Evolutionary conservation across 1,140 invertebrate genomes (phyloP), one percentile per base, ranked within the genome.

Genomic region (Dicyema japonicum): DNA sequence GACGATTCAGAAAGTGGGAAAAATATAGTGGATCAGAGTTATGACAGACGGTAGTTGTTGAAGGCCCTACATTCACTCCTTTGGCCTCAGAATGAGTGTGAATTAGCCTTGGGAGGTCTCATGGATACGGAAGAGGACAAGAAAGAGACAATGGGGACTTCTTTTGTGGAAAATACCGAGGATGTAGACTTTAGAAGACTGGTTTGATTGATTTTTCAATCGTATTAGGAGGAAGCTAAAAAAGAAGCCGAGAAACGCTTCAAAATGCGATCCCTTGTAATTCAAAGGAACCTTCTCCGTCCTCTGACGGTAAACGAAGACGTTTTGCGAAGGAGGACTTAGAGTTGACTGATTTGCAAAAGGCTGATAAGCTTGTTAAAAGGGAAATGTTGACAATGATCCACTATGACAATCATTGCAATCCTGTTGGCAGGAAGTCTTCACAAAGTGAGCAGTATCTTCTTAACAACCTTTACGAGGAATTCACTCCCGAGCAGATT

Each of bases 311-410:
- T 57, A 16, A 85, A 82, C 49, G 61, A 61, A 24, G 61, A 65
- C 33, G 66, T 80, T 24, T 47, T 76, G 19, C 52, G 71, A 30
- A n/a, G n/a, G n/a, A n/a, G 21, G 65, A 66, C 33, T 57, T 66
- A 17, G 61, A 64, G 15, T 58, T 80, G 3, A 71, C 64, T 11
- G 69, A 75, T 36, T 57, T 78, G 23, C 72, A 76, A 47, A 71
- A 58, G 50, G 76, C 80, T 13, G 80, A 92, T 54, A 76, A 92
- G 53, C 43, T 90, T 15, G 80, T 94, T 25, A 92, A 92, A 53
- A 59, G 65, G 31, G 85, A 94, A 56, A 92, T 94, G 75, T 59
- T 82, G 16, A 67, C 66, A 5, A 85, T 90, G 74, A 47, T 85
- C 21, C 66, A 82, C 38, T 72, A 72, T 44, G 80, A 90, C 54